Base-by-base conservation (phyloP, 2,888 invertebrate genomes). In the Augochlorella aurata region DNA sequence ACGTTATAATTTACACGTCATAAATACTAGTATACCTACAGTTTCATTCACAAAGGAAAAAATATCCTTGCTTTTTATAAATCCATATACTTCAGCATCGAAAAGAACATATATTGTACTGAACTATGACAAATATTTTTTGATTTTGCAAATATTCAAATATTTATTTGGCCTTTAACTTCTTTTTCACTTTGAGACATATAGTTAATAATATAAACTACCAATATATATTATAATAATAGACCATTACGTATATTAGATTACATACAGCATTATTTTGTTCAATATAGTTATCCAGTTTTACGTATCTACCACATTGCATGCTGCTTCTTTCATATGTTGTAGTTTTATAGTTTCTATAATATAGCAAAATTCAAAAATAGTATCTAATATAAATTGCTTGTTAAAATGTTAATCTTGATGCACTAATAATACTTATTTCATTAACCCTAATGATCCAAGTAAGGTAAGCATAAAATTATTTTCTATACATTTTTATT, bases 391-490 rank as follows among this genome's bases (percentile, higher is more conserved):
- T 10, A 45, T 14, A 18, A 29, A 38, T 38, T 38, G 38, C 38
- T 65, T 47, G 10, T 49, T 52, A 10, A 71, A 73, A 16, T 52
- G 21, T 0, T 47, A n/a, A 44, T 69, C 16, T 65, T 70, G 14
- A 49, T 68, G 16, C 24, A 67, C 24, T 18, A 16, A 70, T 12
- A 47, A 71, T 52, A 58, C 9, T 71, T 21, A 16, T 44, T 74
- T 82, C 16, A 45, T 66, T 66, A n/a, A 61, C 49, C 52, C 8
- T 65, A 45, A 54, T 52, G 18, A 44, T 69, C 18, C 24, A 69
- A 63, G 16, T 63, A 66, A 72, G 75, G 70, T 75, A 81, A 81
- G 70, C 71, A 71, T 67, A 61, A 58, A 18, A 24, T 49, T 58
- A 52, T 76, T 45, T 58, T 18, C n/a, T 75, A 49, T 38, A 65